Conservation (phyloP, 2,888 invertebrate genomes). For the Melieria crassipennis region DNA sequence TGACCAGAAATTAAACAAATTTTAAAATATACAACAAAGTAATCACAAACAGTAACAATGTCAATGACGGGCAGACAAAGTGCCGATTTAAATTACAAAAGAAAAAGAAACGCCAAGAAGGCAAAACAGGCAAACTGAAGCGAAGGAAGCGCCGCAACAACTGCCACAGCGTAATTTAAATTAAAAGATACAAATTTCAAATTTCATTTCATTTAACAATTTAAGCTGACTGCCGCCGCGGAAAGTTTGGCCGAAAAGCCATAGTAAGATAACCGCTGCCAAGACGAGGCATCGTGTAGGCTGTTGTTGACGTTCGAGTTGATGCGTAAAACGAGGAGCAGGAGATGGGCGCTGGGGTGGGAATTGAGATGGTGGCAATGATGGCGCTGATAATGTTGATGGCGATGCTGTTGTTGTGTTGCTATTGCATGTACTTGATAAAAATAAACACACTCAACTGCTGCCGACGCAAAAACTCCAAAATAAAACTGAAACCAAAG, state of each 20-base stretch:
- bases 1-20: slow-evolving; percentile 20
- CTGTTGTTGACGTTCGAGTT: too few species aligned
- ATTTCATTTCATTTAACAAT: slow-evolving; percentile 28
- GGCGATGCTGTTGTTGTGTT: too few species aligned
- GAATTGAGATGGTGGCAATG: too few species aligned
- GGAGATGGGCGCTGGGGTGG: too few species aligned
- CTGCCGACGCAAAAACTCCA: too few species aligned
- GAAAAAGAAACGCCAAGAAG: neutral
- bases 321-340: too few species aligned
- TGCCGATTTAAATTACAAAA: neutral
- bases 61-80: neutral
- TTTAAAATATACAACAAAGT: slow-evolving; percentile 5
- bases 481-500: too few species aligned
- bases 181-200: slow-evolving; percentile 22
- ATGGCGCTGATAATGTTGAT: too few species aligned
- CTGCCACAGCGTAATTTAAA: slow-evolving; percentile 11
- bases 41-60: slow-evolving; percentile 10
- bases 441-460: too few species aligned
- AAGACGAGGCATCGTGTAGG: too few species aligned
- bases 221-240: slow-evolving; percentile 11
- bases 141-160: slow-evolving; percentile 1
- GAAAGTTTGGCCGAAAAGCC: neutral
- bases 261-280: too few species aligned
- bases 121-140: neutral
- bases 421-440: too few species aligned